Evolutionary conservation across 2,113 vertebrate species (phyloP).

Genomic region (Cinclus cinclus): DNA sequence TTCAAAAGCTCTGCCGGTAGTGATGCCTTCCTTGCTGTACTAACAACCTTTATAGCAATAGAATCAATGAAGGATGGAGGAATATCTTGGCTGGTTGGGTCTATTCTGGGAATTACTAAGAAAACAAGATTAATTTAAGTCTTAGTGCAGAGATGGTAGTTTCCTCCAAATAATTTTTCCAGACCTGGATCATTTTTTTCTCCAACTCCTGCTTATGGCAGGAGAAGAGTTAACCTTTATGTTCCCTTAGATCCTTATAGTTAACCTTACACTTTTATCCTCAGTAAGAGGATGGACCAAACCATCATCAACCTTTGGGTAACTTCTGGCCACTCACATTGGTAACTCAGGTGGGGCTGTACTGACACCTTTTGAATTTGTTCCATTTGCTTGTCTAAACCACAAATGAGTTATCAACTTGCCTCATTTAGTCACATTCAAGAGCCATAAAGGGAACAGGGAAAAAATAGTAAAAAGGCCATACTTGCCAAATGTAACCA

Average conservation of each 20-base stretch:
- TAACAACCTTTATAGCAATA: not conserved
- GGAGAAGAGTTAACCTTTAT: not conserved
- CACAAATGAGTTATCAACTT: not conserved
- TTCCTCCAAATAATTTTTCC: not conserved
- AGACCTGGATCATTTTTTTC: not conserved
- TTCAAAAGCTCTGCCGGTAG: not conserved
- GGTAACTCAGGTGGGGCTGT: not conserved
- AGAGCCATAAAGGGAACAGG: not conserved
- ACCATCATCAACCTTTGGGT: not conserved
- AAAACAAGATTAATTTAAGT: not conserved
- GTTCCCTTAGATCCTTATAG: not conserved
- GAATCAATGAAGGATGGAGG: not conserved
- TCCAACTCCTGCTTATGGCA: not conserved
- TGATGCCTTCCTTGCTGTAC: not conserved
- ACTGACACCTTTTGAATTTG: not conserved
- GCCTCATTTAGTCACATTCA: not conserved
- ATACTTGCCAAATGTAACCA: not conserved
- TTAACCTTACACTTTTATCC: not conserved
- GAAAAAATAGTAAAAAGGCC: not conserved
- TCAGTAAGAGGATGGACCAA: not conserved
- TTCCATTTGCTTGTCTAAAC: not conserved
- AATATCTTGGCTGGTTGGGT: not conserved
- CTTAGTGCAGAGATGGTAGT: not conserved
- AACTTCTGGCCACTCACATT: not conserved
- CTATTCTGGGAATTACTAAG: not conserved